phyloP scores from a whole-genome alignment of 2,888 invertebrate species.

The Oithona nana region DNA sequence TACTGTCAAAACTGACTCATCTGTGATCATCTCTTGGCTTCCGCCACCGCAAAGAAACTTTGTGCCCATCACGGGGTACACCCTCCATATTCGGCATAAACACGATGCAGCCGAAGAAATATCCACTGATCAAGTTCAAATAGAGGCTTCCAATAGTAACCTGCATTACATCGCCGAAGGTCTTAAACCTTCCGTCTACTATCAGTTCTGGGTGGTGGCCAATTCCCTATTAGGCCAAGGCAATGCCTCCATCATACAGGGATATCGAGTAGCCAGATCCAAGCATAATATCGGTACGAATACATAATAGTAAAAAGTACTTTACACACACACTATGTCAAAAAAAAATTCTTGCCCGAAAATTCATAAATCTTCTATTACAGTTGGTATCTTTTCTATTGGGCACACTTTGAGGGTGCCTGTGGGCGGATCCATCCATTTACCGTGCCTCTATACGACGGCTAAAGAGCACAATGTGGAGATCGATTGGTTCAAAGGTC shows the following conservation, averaged over 20 bases:
- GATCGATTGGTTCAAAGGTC: background rate
- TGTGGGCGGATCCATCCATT: background rate
- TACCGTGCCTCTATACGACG: background rate
- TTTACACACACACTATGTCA: too few species aligned
- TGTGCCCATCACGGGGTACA: background rate
- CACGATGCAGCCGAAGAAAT: background rate
- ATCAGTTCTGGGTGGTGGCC: slow-evolving; percentile 10
- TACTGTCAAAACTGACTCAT: background rate
- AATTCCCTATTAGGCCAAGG: background rate
- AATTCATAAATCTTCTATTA: too few species aligned
- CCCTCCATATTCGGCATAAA: background rate
- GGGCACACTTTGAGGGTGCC: background rate
- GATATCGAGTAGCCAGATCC: background rate
- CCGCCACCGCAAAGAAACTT: background rate
- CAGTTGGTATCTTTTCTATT: background rate
- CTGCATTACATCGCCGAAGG: background rate
- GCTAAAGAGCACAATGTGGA: background rate
- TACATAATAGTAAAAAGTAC: too few species aligned
- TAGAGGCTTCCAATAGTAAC: background rate
- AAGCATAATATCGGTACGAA: too few species aligned
- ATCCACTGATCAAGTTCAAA: background rate
- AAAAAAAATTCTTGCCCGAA: too few species aligned
- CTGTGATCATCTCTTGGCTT: slow-evolving; percentile 10
- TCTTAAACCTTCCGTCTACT: background rate
- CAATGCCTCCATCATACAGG: background rate